These are phyloP conservation scores for Drosophila atripex DNA, from an alignment of 2,888 invertebrate species.

Conservation along the genomic window DNA sequence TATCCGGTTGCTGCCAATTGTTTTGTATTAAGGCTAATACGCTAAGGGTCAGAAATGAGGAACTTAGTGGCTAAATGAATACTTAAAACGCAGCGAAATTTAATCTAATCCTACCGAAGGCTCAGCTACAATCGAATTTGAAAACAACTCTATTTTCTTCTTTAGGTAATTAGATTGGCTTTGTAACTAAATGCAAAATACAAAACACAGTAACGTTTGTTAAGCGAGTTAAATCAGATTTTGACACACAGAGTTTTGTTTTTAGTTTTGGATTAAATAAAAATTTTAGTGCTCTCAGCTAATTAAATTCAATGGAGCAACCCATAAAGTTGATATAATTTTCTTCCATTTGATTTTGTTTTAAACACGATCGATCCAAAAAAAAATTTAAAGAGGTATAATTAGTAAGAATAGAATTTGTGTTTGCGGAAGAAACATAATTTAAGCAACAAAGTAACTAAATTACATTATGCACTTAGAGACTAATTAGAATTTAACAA, in stretches of 20 bases:
- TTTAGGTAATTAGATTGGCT: conserved; percentile 10
- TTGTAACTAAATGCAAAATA: conserved; percentile 39
- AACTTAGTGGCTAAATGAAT: conserved; percentile 67
- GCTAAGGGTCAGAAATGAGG: conserved; percentile 46
- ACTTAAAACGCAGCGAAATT: conserved; percentile 55
- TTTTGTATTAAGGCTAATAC: conserved; percentile 36
- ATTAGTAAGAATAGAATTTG: not conserved
- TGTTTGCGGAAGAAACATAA: conserved; percentile 38
- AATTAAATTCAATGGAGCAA: conserved; percentile 64
- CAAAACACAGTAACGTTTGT: conserved; percentile 24
- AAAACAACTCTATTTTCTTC: not conserved
- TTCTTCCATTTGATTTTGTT: conserved; percentile 1
- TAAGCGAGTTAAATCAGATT: conserved; percentile 41
- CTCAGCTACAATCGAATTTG: conserved; percentile 4
- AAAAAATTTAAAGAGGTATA: conserved; percentile 2
- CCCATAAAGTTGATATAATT: conserved; percentile 10
- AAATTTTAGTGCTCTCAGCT: conserved; percentile 36
- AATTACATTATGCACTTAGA: conserved; percentile 66
- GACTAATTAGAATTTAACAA: conserved; percentile 68
- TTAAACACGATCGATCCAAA: conserved; percentile 13
- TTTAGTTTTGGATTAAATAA: not conserved
- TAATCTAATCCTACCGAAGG: conserved; percentile 18
- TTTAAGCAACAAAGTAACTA: conserved; percentile 71
- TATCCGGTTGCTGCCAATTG: conserved; percentile 26
- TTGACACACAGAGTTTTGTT: conserved; percentile 27